phyloP scores from a whole-genome alignment of 2,113 vertebrate genomes.

The Rhineura floridana region DNA sequence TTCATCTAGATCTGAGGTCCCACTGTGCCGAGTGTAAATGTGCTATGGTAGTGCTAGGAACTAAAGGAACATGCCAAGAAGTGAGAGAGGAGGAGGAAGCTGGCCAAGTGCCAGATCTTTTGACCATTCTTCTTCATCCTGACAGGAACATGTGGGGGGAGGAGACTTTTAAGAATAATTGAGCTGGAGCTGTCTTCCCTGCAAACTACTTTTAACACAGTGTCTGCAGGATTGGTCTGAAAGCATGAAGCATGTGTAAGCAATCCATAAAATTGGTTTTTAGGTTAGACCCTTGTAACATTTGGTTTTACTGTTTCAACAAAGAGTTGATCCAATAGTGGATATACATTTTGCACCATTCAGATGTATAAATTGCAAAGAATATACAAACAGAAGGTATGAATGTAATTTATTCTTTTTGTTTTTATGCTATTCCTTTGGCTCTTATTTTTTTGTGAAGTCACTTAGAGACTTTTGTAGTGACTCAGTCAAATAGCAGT shows the following conservation, averaged over 20 bases:
- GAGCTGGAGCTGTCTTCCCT: not conserved
- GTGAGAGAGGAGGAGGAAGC: not conserved
- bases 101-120: not conserved
- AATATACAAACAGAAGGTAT: not conserved
- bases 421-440: no score
- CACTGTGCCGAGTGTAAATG: not conserved
- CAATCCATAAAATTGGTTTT: not conserved
- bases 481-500: not conserved
- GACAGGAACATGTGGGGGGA: not conserved
- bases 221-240: not conserved
- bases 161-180: not conserved
- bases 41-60: not conserved
- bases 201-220: not conserved
- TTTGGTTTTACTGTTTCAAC: constrained; percentile 48
- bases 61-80: not conserved
- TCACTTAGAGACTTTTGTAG: no score
- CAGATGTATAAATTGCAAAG: not conserved
- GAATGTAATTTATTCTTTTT: no score
- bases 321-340: constrained; percentile 23
- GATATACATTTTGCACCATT: not conserved
- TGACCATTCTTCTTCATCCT: not conserved
- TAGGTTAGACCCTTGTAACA: not conserved
- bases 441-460: no score
- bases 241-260: not conserved
- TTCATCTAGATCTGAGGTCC: not conserved